Evolutionary conservation across 2,113 vertebrate species (phyloP).

Genomic region (Aleadryas rufinucha): DNA sequence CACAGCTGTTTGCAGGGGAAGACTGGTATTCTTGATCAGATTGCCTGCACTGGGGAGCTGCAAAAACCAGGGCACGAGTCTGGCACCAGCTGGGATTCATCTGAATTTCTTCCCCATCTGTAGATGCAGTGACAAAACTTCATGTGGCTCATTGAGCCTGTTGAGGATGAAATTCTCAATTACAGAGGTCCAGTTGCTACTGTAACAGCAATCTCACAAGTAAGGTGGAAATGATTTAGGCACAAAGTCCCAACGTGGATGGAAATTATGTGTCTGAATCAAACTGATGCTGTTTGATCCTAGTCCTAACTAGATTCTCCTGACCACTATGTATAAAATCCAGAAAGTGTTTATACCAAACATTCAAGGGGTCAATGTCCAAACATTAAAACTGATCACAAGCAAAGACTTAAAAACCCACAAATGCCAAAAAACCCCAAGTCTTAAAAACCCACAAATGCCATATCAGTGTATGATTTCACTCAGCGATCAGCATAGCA

Average conservation of each 20-base stretch:
- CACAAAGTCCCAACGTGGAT: neutral
- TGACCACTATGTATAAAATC: neutral
- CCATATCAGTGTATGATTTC: neutral
- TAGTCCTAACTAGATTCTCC: neutral
- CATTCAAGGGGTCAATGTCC: neutral
- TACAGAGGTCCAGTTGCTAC: neutral
- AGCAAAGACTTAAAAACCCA: neutral
- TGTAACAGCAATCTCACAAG: neutral
- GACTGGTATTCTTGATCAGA: neutral
- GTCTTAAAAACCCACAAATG: neutral
- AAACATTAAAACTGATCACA: neutral
- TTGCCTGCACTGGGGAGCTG: neutral
- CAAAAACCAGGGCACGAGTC: neutral
- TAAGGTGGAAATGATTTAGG: neutral
- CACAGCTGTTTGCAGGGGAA: neutral
- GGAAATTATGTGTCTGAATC: neutral
- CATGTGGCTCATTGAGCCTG: neutral
- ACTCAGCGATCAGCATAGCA: neutral
- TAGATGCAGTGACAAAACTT: neutral
- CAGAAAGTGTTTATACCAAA: neutral
- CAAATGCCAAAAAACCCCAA: neutral
- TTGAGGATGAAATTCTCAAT: neutral
- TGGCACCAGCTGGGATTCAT: neutral
- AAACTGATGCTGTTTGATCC: neutral
- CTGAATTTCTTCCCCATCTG: neutral